Percentiles rank a stretch among this genome's conserved stretches.
phyloP scores from a whole-genome alignment of 2,113 vertebrate species.

The Manacus vitellinus region DNA sequence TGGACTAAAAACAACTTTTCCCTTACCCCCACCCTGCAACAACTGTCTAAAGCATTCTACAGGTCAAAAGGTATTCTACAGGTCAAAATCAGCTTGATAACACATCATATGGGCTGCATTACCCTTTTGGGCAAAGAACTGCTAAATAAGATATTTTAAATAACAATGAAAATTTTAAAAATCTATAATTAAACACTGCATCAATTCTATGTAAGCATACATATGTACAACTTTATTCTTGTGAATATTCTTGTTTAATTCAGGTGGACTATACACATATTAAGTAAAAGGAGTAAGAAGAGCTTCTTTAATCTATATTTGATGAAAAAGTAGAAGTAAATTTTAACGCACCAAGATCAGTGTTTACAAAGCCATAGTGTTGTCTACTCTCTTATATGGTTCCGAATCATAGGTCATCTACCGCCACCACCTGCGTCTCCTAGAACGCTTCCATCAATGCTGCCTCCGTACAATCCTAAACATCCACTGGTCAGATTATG shows the following conservation, averaged over 20 bases:
- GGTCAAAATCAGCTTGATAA: not conserved
- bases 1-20: fast-evolving
- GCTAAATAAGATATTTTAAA: not conserved
- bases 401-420: too few species aligned
- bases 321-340: not conserved
- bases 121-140: not conserved
- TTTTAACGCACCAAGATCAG: not conserved
- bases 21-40: fast-evolving
- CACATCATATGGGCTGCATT: not conserved
- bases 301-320: not conserved
- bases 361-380: too few species aligned
- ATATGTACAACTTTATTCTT: not conserved
- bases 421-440: too few species aligned
- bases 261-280: not conserved
- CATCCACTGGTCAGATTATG: too few species aligned
- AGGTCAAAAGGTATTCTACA: not conserved
- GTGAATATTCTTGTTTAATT: not conserved
- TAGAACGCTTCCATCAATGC: too few species aligned
- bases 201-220: not conserved
- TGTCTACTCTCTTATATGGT: too few species aligned
- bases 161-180: not conserved
- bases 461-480: too few species aligned
- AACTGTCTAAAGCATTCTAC: not conserved
- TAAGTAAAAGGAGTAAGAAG: not conserved
- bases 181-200: not conserved